A percentile compares a stretch with the other conserved stretches of the same genome.
Conservation (phyloP, 2,113 vertebrate genomes). For the Casuarius casuarius region DNA sequence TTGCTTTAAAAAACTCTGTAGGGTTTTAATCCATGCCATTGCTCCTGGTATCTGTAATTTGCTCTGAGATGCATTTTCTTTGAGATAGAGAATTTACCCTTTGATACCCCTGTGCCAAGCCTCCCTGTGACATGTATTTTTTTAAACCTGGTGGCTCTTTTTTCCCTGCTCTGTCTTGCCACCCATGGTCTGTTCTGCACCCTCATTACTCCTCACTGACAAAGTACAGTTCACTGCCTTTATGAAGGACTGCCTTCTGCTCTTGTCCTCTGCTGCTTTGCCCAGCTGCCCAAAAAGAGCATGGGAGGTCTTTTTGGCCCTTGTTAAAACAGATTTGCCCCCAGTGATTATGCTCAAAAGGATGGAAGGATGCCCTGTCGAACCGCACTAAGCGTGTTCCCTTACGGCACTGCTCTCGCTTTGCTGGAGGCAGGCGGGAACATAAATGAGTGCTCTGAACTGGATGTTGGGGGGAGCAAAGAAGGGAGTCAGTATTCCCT, state of each 20-base stretch:
- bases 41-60: fast-evolving
- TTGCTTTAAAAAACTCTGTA: neutral
- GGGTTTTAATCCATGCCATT: neutral
- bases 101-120: neutral
- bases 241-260: neutral
- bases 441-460: neutral
- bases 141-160: neutral
- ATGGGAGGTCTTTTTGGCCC: neutral
- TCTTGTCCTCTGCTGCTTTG: neutral
- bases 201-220: neutral
- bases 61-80: neutral
- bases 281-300: neutral
- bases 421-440: neutral
- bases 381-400: neutral
- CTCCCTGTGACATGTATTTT: neutral
- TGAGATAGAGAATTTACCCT: neutral
- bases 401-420: fast-evolving
- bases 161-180: neutral
- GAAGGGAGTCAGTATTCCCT: neutral
- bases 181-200: neutral
- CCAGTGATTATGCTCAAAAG: neutral
- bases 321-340: neutral
- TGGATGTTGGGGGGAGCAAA: neutral
- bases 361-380: neutral
- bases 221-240: neutral